phyloP scores from a whole-genome alignment of 2,113 vertebrate species.

The Pedionomus torquatus region DNA sequence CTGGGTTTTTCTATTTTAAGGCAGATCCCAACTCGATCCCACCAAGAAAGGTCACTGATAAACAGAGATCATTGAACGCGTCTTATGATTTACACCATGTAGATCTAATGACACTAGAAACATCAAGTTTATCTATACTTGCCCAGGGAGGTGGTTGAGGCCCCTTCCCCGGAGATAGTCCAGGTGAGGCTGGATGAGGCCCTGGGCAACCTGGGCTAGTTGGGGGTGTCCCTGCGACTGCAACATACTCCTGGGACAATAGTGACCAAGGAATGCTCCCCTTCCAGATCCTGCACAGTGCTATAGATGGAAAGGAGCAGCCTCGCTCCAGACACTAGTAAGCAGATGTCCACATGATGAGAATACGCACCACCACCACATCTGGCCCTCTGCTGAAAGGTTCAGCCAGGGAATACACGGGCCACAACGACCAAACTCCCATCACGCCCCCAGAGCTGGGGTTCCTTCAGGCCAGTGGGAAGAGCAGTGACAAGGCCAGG shows the following conservation, averaged over 20 bases:
- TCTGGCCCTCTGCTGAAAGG: background rate
- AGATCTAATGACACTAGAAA: background rate
- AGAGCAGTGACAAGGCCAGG: background rate
- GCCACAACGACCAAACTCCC: background rate
- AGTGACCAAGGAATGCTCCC: accelerated
- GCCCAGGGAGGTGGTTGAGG: too few relatives aligned
- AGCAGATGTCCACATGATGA: accelerated
- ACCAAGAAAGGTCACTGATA: background rate
- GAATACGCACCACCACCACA: background rate
- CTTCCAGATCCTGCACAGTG: background rate
- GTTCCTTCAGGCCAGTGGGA: background rate
- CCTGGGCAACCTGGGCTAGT: too few relatives aligned
- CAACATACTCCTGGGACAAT: accelerated
- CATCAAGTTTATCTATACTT: background rate
- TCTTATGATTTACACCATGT: background rate
- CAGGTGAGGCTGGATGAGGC: too few relatives aligned
- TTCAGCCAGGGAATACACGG: background rate
- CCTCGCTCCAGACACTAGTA: background rate
- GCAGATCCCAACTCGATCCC: background rate
- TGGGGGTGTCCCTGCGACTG: too few relatives aligned
- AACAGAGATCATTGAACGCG: background rate
- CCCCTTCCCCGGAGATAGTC: too few relatives aligned
- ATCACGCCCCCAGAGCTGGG: background rate
- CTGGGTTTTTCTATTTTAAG: background rate
- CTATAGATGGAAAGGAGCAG: background rate